These are phyloP conservation scores for Prietella phreatophila DNA, from an alignment of 2,113 vertebrate genomes.

Conservation along the genomic window DNA sequence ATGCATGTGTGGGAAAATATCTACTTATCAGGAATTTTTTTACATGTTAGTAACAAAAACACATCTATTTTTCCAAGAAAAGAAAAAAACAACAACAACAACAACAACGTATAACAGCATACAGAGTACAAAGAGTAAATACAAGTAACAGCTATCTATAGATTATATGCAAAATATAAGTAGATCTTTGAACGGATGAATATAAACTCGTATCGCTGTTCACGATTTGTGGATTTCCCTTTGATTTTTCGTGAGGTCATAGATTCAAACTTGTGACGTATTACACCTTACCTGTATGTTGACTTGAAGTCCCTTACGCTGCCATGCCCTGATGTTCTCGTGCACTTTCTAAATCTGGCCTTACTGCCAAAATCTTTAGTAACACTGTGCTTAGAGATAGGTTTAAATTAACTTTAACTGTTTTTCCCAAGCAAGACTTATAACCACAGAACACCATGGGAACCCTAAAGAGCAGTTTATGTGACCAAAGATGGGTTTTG, in stretches of 20 bases:
- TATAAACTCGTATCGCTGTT: slow-evolving; percentile 1
- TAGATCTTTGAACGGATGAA: slow-evolving; percentile 2
- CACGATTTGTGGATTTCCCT: slow-evolving; percentile 5
- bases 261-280: slow-evolving; percentile 49
- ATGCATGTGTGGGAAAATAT: slow-evolving; percentile 11
- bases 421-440: slow-evolving; percentile 36
- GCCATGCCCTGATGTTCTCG: slow-evolving; percentile 49
- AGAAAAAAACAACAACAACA: background rate
- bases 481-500: slow-evolving; percentile 72
- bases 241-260: slow-evolving; percentile 41
- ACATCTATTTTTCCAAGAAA: slow-evolving; percentile 49
- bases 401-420: slow-evolving; percentile 31
- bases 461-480: slow-evolving; percentile 42
- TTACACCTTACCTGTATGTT: slow-evolving; percentile 43
- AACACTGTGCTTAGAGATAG: slow-evolving; percentile 56
- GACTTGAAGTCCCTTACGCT: slow-evolving; percentile 37
- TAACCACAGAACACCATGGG: slow-evolving; percentile 16
- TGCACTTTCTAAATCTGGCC: slow-evolving; percentile 42
- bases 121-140: slow-evolving; percentile 25
- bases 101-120: slow-evolving; percentile 2
- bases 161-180: slow-evolving; percentile 35
- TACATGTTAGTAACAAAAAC: slow-evolving; percentile 50
- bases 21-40: slow-evolving; percentile 44
- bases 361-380: slow-evolving; percentile 50
- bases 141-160: slow-evolving; percentile 17